phyloP scores from a whole-genome alignment of 2,888 invertebrate genomes.

The Aproaerema taeniolella region DNA sequence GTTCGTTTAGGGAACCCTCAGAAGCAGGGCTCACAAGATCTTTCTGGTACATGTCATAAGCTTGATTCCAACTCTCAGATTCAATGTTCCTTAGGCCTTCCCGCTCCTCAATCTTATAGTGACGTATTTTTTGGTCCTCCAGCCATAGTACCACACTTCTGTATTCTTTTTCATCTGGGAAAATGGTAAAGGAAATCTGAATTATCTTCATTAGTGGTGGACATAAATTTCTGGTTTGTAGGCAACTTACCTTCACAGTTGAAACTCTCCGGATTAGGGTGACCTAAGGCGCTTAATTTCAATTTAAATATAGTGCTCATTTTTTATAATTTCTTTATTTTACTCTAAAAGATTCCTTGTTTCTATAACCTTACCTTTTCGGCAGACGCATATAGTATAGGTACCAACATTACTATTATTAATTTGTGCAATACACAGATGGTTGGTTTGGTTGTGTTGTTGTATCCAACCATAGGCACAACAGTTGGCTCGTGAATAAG shows the following conservation, averaged over 20 bases:
- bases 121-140: constrained; percentile 95
- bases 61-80: constrained; percentile 82
- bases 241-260: constrained; percentile 80
- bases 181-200: constrained; percentile 10
- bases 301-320: constrained; percentile 82
- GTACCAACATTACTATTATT: no score
- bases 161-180: constrained; percentile 87
- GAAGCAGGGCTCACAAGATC: constrained; percentile 85
- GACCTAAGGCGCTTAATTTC: constrained; percentile 87
- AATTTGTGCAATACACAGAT: no score
- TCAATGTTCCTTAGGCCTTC: constrained; percentile 83
- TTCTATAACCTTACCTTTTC: no score
- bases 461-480: no score
- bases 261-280: constrained; percentile 84
- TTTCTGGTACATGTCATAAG: constrained; percentile 84
- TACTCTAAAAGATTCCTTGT: no score
- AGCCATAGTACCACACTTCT: constrained; percentile 91
- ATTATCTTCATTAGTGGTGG: background rate
- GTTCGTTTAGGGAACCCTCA: constrained; percentile 78
- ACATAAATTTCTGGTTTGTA: no score
- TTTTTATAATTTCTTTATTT: background rate
- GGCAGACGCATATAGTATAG: no score
- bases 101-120: constrained; percentile 90
- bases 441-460: no score
- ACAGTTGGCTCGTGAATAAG: no score